Evolutionary conservation across 2,113 vertebrate genomes (phyloP).

Genomic region (Cyprinodon variegatus): DNA sequence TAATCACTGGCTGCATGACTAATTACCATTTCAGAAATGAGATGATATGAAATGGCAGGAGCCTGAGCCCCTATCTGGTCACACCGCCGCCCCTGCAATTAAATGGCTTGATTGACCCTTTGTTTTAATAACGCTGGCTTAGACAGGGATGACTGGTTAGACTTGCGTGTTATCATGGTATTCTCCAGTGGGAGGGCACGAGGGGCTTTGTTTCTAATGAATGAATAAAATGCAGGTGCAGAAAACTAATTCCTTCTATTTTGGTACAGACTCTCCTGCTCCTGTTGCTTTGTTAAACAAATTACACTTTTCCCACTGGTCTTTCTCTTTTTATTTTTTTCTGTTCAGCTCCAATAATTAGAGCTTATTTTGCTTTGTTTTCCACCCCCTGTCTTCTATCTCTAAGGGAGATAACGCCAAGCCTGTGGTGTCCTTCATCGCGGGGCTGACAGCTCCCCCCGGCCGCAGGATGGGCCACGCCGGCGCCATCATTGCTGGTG

Average conservation of each 20-base stretch:
- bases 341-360: conserved; percentile 11
- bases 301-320: conserved; percentile 4
- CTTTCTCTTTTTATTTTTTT: background rate
- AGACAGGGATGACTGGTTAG: conserved; percentile 62
- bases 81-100: conserved; percentile 71
- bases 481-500: conserved; percentile 96
- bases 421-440: conserved; percentile 98
- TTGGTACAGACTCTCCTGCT: background rate
- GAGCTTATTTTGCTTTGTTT: conserved; percentile 1
- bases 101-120: conserved; percentile 77
- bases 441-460: conserved; percentile 93
- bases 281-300: background rate
- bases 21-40: conserved; percentile 75
- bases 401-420: conserved; percentile 89
- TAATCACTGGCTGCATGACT: conserved; percentile 78
- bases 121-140: conserved; percentile 72
- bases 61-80: conserved; percentile 65
- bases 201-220: conserved; percentile 64
- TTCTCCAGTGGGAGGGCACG: conserved; percentile 58
- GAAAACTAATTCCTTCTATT: conserved; percentile 34
- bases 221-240: conserved; percentile 61
- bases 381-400: background rate
- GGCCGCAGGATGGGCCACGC: conserved; percentile 97
- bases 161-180: conserved; percentile 58
- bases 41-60: conserved; percentile 71